Conservation (phyloP, 2,113 vertebrate genomes). For the Tiliqua scincoides region DNA sequence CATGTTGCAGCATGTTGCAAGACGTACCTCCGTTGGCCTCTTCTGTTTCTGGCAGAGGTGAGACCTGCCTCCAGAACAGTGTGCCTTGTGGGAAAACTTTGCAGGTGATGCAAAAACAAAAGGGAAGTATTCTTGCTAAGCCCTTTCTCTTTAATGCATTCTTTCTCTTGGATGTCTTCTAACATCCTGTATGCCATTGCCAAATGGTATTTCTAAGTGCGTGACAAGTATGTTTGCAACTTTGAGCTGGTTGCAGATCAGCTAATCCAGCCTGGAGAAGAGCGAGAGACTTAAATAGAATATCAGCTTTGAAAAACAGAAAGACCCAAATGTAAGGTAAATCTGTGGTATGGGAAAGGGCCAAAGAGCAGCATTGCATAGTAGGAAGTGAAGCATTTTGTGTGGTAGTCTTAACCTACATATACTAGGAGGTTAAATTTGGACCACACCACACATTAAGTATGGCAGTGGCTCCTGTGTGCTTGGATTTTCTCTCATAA, state of each 20-base stretch:
- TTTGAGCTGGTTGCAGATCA: slow-evolving; percentile 58
- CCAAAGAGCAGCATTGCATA: no score
- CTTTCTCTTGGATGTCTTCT: slow-evolving; percentile 73
- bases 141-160: slow-evolving; percentile 53
- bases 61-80: slow-evolving; percentile 27
- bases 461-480: no score
- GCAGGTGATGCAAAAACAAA: slow-evolving; percentile 67
- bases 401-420: not conserved
- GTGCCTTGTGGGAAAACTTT: slow-evolving; percentile 33
- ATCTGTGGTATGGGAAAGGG: not conserved
- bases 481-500: no score
- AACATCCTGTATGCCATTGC: slow-evolving; percentile 51
- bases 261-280: not conserved
- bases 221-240: slow-evolving; percentile 67
- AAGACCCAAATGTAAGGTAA: not conserved
- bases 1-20: slow-evolving; percentile 39
- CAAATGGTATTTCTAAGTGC: slow-evolving; percentile 54
- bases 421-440: not conserved
- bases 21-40: not conserved
- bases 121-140: slow-evolving; percentile 64
- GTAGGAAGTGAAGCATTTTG: no score
- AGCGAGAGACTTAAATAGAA: no score
- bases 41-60: slow-evolving; percentile 27
- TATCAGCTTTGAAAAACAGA: not conserved
- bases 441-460: no score